Conservation (phyloP, 2,888 invertebrate species). For the Noctua pronuba region DNA sequence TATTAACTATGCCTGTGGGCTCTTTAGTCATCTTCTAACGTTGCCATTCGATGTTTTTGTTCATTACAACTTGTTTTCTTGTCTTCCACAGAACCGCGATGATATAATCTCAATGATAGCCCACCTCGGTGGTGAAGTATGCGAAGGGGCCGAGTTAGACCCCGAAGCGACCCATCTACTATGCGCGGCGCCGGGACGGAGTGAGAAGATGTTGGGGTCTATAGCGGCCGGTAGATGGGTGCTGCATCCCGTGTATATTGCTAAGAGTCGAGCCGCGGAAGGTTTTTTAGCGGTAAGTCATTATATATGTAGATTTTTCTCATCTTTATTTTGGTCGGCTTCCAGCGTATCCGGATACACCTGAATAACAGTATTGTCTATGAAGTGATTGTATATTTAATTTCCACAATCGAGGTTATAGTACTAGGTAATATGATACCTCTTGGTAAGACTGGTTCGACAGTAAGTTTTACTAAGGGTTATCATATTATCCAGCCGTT, state of each 20-base stretch:
- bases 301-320: background rate
- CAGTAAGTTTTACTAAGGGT: no score
- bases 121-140: conserved; percentile 92
- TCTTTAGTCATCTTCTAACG: background rate
- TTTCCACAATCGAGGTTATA: background rate
- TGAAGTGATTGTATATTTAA: background rate
- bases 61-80: background rate
- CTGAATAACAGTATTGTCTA: background rate
- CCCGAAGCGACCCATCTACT: conserved; percentile 93
- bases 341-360: background rate
- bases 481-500: no score
- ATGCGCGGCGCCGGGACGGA: conserved; percentile 93
- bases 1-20: no score
- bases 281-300: conserved; percentile 28
- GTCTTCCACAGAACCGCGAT: conserved; percentile 83
- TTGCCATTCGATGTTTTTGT: background rate
- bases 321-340: background rate
- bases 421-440: background rate
- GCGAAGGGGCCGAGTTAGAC: conserved; percentile 88
- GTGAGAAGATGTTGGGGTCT: conserved; percentile 96
- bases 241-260: conserved; percentile 94
- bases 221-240: conserved; percentile 98
- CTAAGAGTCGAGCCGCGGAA: conserved; percentile 90
- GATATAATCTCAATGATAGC: conserved; percentile 90
- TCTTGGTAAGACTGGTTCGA: background rate